Percentiles rank a stretch among this genome's conserved stretches.
These are phyloP conservation scores for Platyscapa corneri DNA, from an alignment of 1,140 invertebrate species.

Conservation along the genomic window DNA sequence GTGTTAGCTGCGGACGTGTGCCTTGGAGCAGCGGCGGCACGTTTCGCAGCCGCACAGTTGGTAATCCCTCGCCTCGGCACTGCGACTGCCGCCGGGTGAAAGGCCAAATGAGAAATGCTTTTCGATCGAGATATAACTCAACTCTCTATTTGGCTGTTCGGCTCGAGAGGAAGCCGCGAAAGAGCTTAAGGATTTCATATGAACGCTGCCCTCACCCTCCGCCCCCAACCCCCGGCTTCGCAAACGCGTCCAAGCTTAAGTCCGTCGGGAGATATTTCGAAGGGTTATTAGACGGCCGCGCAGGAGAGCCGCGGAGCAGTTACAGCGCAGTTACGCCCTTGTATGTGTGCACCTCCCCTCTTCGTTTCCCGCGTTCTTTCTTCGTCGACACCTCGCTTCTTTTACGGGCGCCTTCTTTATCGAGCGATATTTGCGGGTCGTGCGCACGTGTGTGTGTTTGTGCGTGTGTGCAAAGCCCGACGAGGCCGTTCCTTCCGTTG, in stretches of 20 bases:
- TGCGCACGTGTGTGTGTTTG: too few species aligned
- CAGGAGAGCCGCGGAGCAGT: neutral
- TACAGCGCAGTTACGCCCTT: neutral
- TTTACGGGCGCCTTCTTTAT: neutral
- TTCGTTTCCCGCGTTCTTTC: neutral
- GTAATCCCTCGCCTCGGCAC: constrained; percentile 63
- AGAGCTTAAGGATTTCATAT: constrained; percentile 65
- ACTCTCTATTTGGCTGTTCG: constrained; percentile 25
- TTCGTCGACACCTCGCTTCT: neutral
- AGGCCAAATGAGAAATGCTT: constrained; percentile 73
- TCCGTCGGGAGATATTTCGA: constrained; percentile 46
- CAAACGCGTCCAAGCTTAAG: constrained; percentile 35
- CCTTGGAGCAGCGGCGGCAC: neutral
- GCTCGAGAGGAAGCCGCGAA: neutral
- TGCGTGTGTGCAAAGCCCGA: too few species aligned
- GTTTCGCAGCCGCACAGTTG: constrained; percentile 1
- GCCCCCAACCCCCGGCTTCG: too few species aligned
- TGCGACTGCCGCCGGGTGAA: constrained; percentile 58
- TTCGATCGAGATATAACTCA: constrained; percentile 60
- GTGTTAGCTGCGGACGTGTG: too few species aligned
- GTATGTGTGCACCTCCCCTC: neutral
- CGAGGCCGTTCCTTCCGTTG: too few species aligned
- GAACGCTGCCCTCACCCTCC: neutral
- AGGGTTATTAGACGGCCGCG: constrained; percentile 43
- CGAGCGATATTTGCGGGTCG: neutral